Base-by-base conservation (phyloP, 2,797 vertebrate species). In the Leptodactylus fallax region DNA sequence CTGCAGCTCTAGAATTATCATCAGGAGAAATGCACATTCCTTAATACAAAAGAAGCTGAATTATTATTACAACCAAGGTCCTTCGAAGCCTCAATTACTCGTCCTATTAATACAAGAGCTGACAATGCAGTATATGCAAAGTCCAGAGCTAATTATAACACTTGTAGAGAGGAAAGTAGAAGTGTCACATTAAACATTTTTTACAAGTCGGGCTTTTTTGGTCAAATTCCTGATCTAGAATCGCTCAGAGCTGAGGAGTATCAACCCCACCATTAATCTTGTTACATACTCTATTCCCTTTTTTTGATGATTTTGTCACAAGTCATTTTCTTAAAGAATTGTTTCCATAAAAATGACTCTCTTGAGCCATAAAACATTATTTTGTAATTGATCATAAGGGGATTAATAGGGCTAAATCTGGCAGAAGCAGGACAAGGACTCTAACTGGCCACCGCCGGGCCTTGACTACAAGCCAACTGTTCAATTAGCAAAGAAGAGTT, bases 401-500 rank as follows among this genome's bases (percentile, higher is more conserved):
- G 65, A 93, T 90, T 91, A 92, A 91, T 91, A 88, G 86, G 90
- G 92, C 91, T 19, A 7, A 90, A 91, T 63, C 49, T 45, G 87
- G 79, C 67, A 90, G 53, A 86, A 91, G 85, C 69, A 87, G 91
- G 88, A 84, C 79, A 58, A 92, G 90, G 91, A 69, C 87, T 92
- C 90, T 78, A 77, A 81, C 47, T 90, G 93, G 92, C 92, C 90
- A 92, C 87, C 86, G 85, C 91, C 87, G 87, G n/a, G 61, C 88
- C 90, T 93, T 94, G 93, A 92, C 92, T 88, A 90, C 82, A 87
- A 91, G 93, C 93, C 93, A 95, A 87, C 85, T 92, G 91, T 94
- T 94, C 94, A 94, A 92, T 95, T 95, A 95, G 91, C 90, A 92
- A 87, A 91, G 91, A 89, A 91, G 86, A 92, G 87, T 82, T 90